Evolutionary conservation across 2,797 vertebrate genomes (phyloP).

Genomic region (Sebastes ruberrimus): DNA sequence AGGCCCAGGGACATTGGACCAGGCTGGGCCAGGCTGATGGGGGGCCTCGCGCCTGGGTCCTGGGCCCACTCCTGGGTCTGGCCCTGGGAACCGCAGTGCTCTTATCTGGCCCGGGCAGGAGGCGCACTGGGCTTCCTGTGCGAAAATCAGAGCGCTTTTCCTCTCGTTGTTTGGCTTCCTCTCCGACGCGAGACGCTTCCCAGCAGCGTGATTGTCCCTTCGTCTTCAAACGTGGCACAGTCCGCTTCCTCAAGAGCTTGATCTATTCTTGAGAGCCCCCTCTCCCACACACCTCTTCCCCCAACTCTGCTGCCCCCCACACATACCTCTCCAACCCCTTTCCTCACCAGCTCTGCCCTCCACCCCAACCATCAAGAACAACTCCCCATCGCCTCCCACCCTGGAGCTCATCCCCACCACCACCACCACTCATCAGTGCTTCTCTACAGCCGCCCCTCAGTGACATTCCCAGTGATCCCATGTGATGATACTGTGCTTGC

Average conservation of each 20-base stretch:
- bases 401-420: conserved; percentile 18
- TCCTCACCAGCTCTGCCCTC: conserved; percentile 65
- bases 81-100: conserved; percentile 94
- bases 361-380: conserved; percentile 56
- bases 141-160: conserved; percentile 99
- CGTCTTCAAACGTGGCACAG: conserved; percentile 99
- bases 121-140: conserved; percentile 98
- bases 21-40: conserved; percentile 87
- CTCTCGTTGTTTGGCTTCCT: conserved; percentile 99
- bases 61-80: conserved; percentile 86
- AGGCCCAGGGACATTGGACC: conserved; percentile 82
- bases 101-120: conserved; percentile 99
- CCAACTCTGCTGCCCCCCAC: conserved; percentile 56
- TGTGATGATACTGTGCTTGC: conserved; percentile 60
- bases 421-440: conserved; percentile 36
- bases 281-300: conserved; percentile 49
- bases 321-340: conserved; percentile 67
- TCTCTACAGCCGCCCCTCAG: conserved; percentile 62
- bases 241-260: conserved; percentile 98
- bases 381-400: conserved; percentile 31
- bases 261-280: conserved; percentile 95
- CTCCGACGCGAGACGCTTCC: conserved; percentile 96
- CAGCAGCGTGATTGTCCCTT: conserved; percentile 99
- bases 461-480: conserved; percentile 53
- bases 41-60: conserved; percentile 86